Conservation (phyloP, 1,140 invertebrate species). For the Polypedilum pembai region DNA sequence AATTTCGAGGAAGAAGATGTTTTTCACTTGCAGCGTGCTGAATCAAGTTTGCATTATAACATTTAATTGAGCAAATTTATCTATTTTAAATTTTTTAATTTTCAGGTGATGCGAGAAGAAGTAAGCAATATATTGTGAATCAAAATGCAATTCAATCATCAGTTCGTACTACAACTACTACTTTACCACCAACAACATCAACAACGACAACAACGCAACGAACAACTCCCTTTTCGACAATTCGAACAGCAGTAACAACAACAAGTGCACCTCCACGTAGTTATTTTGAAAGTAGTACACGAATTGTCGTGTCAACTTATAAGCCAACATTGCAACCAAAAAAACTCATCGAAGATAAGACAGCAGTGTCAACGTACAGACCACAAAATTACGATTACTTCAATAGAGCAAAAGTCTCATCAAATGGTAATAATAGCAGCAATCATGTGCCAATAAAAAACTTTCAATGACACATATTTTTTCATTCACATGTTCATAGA, state of each 20-base stretch:
- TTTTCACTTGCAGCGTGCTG: slow-evolving; percentile 66
- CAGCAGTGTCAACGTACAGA: neutral
- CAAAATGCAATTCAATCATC: slow-evolving; percentile 35
- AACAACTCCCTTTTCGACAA: slow-evolving; percentile 28
- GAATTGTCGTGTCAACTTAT: neutral
- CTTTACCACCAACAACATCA: slow-evolving; percentile 29
- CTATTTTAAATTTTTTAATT: neutral
- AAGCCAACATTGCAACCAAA: slow-evolving; percentile 17
- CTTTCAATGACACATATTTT: neutral
- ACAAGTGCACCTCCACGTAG: slow-evolving; percentile 31
- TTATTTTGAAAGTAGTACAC: neutral
- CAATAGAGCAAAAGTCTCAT: neutral
- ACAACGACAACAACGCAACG: slow-evolving; percentile 30
- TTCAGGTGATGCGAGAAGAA: slow-evolving; percentile 39
- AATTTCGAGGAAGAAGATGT: slow-evolving; percentile 60
- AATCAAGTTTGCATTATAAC: slow-evolving; percentile 49
- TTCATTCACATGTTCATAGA: slow-evolving; percentile 36
- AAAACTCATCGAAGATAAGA: neutral
- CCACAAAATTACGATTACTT: slow-evolving; percentile 9
- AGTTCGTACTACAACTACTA: slow-evolving; percentile 30
- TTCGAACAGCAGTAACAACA: slow-evolving; percentile 30
- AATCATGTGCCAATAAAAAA: neutral
- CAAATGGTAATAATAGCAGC: slow-evolving; percentile 19
- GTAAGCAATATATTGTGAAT: slow-evolving; percentile 39
- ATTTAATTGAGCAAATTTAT: neutral